Conservation (phyloP, 2,113 vertebrate genomes). For the Cyanocitta stelleri region DNA sequence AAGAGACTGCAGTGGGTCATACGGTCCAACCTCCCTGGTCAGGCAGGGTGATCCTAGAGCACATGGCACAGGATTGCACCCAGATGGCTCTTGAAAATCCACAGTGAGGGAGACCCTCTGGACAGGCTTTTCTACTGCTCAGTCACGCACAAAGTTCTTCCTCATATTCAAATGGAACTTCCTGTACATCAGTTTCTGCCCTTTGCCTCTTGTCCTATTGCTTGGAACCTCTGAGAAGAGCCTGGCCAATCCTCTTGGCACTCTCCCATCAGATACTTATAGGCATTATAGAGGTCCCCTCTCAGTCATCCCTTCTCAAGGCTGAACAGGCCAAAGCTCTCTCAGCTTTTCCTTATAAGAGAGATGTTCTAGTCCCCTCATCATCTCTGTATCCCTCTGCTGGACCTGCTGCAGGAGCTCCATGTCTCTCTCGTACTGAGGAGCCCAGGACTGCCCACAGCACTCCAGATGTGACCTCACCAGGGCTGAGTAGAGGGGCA, state of each 20-base stretch:
- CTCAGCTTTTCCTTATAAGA: neutral
- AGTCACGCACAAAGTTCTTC: neutral
- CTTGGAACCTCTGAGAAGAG: neutral
- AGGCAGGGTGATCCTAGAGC: neutral
- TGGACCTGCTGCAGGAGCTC: neutral
- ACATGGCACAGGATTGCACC: no score
- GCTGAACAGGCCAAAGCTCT: neutral
- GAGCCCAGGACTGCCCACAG: no score
- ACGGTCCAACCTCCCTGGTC: neutral
- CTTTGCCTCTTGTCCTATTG: neutral
- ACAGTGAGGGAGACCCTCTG: neutral
- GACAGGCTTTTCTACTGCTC: neutral
- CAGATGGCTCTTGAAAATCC: neutral
- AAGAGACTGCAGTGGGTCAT: neutral
- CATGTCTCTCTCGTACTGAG: neutral
- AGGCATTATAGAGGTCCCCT: neutral
- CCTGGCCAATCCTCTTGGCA: neutral
- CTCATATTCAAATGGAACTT: neutral
- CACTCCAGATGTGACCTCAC: neutral
- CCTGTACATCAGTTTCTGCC: neutral
- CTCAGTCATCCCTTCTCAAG: neutral
- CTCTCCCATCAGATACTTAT: neutral
- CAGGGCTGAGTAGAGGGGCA: neutral
- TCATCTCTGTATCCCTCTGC: rapidly evolving
- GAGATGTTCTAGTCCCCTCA: rapidly evolving